phyloP scores from a whole-genome alignment of 2,888 invertebrate genomes.

The Caenorhabditis becei region DNA sequence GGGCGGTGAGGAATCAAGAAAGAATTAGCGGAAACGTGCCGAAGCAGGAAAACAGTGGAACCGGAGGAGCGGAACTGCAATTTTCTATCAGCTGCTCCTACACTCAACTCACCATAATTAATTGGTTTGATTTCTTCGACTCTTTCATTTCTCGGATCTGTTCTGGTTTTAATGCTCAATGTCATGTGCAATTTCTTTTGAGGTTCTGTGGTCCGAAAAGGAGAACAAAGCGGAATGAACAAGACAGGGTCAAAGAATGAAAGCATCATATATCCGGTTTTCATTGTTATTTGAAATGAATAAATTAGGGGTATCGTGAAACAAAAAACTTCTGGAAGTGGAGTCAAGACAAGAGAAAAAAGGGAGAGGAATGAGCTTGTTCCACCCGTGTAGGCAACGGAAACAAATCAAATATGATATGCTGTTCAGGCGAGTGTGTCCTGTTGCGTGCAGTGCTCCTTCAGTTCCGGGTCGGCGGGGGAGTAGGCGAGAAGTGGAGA shows the following conservation, averaged over 20 bases:
- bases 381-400: slow-evolving; percentile 40
- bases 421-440: slow-evolving; percentile 34
- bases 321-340: slow-evolving; percentile 24
- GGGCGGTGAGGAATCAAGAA: slow-evolving; percentile 1
- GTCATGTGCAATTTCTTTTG: neutral
- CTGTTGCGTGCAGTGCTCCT: slow-evolving; percentile 31
- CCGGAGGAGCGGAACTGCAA: slow-evolving; percentile 22
- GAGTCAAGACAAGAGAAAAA: neutral
- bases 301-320: slow-evolving; percentile 32
- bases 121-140: slow-evolving; percentile 27
- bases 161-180: neutral
- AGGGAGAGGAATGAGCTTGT: slow-evolving; percentile 30
- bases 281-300: slow-evolving; percentile 47
- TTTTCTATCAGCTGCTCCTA: slow-evolving; percentile 1
- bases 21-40: neutral
- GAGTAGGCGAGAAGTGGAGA: slow-evolving; percentile 43
- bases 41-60: slow-evolving; percentile 13
- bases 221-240: neutral
- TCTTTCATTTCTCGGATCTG: slow-evolving; percentile 3
- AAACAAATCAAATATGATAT: slow-evolving; percentile 55
- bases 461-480: slow-evolving; percentile 36
- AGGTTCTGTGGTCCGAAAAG: neutral
- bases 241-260: slow-evolving; percentile 45
- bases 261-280: slow-evolving; percentile 37
- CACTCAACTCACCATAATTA: slow-evolving; percentile 13